Base-by-base conservation (phyloP, 2,113 vertebrate species). In the Leptobrachium ailaonicum region DNA sequence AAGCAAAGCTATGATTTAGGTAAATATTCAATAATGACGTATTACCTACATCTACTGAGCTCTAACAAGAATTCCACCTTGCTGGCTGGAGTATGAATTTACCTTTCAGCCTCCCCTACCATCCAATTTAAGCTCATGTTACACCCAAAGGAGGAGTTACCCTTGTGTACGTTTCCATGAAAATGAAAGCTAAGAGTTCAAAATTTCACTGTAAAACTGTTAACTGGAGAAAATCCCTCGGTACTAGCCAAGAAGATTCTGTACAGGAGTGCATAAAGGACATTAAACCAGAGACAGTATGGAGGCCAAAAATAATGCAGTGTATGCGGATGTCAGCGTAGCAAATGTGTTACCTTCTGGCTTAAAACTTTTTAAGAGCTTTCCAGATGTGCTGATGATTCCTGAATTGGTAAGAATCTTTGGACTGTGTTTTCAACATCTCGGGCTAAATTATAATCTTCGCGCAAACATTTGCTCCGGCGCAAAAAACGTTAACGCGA, bases 351-450 rank as follows among this genome's bases (percentile, higher is more conserved):
- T 71, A 50, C 45, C 44, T 13, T 71, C 68, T 6, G 68, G 68
- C 6, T 71, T 71, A 6, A 20, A 20, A 71, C 14, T 71, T 71
- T 20, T 47, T 8, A 6, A 43, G 50, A n/a, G 4, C 9, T 53
- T 71, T 71, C 68, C 68, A 47, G 68, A 71, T 71, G 43, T 50
- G 13, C 68, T 71, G 14, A 71, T 71, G n/a, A 71, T 50, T 45
- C 13, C 68, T 20, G 68, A 71, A 20, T 20, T 71, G 9, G 68
- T 71, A 50, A 71, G 45, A 50, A 50, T 2, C 1, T 5, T 3
- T 12, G 56, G 13, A 8, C 56, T 60, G 13, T 12, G 2, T 60
- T 12, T 14, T 50, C 13, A 54, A 54, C 50, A 54, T 8, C 20
- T 54, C 20, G 20, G 20, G 20, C 20, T 32, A 32, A 32, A 32